These are phyloP conservation scores for Torymus texanus DNA, from an alignment of 2,888 invertebrate genomes.

Conservation along the genomic window DNA sequence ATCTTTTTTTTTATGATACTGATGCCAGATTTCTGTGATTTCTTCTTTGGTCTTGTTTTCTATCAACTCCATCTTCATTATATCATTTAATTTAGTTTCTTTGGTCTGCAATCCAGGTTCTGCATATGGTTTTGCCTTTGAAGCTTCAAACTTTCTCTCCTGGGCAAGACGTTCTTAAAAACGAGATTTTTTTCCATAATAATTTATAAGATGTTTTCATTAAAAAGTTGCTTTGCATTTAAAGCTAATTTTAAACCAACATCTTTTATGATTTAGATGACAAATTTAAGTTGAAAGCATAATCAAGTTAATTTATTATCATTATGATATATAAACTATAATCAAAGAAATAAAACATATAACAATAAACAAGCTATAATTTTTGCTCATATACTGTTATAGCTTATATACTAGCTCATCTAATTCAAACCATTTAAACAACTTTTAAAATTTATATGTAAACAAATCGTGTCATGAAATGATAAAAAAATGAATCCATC, in stretches of 20 bases:
- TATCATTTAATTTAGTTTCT: conserved; percentile 77
- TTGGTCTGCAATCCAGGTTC: conserved; percentile 56
- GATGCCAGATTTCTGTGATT: conserved; percentile 86
- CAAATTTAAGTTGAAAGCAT: background rate
- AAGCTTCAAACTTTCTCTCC: conserved; percentile 64
- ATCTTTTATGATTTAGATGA: background rate
- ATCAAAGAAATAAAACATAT: too few species aligned
- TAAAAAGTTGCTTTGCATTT: conserved; percentile 48
- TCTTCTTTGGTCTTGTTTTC: conserved; percentile 83
- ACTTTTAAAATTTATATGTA: too few species aligned
- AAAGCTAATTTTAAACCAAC: background rate
- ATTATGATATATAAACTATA: too few species aligned
- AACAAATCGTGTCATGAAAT: too few species aligned
- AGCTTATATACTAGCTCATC: too few species aligned
- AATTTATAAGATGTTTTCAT: conserved; percentile 12
- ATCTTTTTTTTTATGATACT: conserved; percentile 87
- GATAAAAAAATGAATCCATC: too few species aligned
- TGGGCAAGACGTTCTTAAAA: conserved; percentile 67
- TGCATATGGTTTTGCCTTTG: conserved; percentile 63
- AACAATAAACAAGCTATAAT: too few species aligned
- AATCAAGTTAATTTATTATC: too few species aligned
- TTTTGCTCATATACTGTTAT: too few species aligned
- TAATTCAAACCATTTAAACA: too few species aligned
- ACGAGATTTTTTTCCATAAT: conserved; percentile 50
- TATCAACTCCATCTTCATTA: conserved; percentile 87